Conservation (phyloP, 35 echinoderm and acorn worm genomes). For the Hemicentrotus pulcherrimus region DNA sequence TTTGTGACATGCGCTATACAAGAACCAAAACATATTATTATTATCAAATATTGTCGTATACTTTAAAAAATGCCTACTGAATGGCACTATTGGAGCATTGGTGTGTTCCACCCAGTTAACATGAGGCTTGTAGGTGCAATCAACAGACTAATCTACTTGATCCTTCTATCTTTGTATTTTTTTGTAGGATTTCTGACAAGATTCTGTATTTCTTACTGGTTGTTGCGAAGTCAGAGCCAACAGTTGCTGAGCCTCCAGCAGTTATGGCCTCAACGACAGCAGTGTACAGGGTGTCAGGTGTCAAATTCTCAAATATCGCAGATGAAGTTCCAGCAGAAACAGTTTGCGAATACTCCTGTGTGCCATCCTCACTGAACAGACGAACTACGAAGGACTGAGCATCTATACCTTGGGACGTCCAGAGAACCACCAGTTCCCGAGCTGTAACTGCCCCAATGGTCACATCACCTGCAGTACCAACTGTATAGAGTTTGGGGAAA, state of each 20-base stretch:
- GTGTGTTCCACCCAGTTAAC: background rate
- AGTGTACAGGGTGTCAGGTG: constrained; percentile 28
- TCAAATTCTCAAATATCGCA: background rate
- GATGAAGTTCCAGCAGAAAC: background rate
- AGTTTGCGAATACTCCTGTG: background rate
- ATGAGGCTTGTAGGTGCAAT: too few species aligned
- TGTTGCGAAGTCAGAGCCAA: background rate
- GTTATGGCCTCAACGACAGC: constrained; percentile 15
- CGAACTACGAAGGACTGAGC: background rate
- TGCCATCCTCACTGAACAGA: constrained; percentile 38
- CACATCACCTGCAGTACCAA: background rate
- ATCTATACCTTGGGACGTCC: background rate
- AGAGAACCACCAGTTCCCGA: constrained; percentile 25
- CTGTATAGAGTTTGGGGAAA: background rate
- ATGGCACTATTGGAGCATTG: background rate
- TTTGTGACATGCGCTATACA: too few species aligned
- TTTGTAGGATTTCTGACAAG: background rate
- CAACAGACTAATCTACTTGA: too few species aligned
- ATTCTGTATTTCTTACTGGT: background rate
- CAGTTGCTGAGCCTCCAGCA: background rate
- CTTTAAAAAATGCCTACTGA: too few species aligned
- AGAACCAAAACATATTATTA: too few species aligned
- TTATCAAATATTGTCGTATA: background rate
- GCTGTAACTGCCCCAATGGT: constrained; percentile 32
- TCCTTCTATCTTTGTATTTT: too few species aligned